Conservation (phyloP, 92 coral and sea anemone species). For the Ricordea florida region DNA sequence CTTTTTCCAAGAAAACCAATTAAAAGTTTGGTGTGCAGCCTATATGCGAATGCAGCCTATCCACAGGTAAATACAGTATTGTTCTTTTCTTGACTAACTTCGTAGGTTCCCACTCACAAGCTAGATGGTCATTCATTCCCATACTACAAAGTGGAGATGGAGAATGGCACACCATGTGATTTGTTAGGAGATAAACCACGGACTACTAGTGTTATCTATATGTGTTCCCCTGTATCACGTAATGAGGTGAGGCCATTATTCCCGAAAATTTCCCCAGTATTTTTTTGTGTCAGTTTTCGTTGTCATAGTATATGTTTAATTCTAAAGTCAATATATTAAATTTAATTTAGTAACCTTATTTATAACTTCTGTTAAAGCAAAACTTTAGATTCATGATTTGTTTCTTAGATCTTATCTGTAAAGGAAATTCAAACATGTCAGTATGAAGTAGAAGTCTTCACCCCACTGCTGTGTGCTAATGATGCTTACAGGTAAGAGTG, state of each 20-base stretch:
- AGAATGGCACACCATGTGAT: constrained; percentile 92
- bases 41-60: too few species aligned
- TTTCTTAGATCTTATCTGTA: constrained; percentile 76
- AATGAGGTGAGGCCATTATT: constrained; percentile 72
- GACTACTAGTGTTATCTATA: constrained; percentile 70
- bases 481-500: constrained; percentile 84
- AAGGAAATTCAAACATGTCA: constrained; percentile 92
- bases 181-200: constrained; percentile 79
- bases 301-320: not conserved
- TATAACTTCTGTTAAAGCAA: not conserved
- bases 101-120: constrained; percentile 87
- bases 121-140: constrained; percentile 88
- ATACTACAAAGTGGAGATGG: constrained; percentile 81
- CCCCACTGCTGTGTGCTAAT: constrained; percentile 87
- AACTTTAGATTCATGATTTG: not conserved
- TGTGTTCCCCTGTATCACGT: constrained; percentile 89
- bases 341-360: not conserved
- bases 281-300: not conserved
- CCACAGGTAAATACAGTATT: too few species aligned
- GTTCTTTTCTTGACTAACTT: not conserved
- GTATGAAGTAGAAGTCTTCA: constrained; percentile 89
- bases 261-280: not conserved
- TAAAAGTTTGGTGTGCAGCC: too few species aligned
- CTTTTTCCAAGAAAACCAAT: too few species aligned
- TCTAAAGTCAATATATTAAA: not conserved